Conservation (phyloP, 2,797 vertebrate species). For the Protonibea diacanthus region DNA sequence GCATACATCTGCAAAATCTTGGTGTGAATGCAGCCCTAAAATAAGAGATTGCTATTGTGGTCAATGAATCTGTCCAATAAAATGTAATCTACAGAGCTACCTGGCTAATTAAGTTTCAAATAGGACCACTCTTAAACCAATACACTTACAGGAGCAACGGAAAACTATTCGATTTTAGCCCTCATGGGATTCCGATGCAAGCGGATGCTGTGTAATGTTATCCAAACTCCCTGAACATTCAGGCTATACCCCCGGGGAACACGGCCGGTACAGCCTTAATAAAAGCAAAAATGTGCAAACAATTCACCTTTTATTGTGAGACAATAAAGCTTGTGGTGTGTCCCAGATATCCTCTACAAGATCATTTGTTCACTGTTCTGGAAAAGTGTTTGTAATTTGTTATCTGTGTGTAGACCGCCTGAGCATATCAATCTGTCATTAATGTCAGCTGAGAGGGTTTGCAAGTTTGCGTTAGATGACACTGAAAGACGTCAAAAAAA, state of each 20-base stretch:
- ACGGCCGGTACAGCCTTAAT: slow-evolving; percentile 18
- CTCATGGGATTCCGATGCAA: slow-evolving; percentile 25
- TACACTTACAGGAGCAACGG: slow-evolving; percentile 7
- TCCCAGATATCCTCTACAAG: neutral
- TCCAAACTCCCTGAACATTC: slow-evolving; percentile 19
- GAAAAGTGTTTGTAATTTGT: neutral
- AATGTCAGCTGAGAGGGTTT: slow-evolving; percentile 9
- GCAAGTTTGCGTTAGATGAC: neutral
- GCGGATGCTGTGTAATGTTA: slow-evolving; percentile 15
- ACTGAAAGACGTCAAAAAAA: neutral
- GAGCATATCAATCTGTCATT: neutral
- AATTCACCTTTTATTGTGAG: slow-evolving; percentile 8
- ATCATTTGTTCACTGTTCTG: slow-evolving; percentile 8
- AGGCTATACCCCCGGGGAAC: neutral
- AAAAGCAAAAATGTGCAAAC: slow-evolving; percentile 9
- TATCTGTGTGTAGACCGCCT: neutral
- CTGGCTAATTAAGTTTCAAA: slow-evolving; percentile 38
- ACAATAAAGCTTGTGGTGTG: slow-evolving; percentile 6
- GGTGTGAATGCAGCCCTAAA: neutral
- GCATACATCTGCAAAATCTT: neutral
- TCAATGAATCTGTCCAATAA: slow-evolving; percentile 5
- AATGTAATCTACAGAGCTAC: slow-evolving; percentile 10
- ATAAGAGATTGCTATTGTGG: slow-evolving; percentile 21
- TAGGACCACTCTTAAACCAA: slow-evolving; percentile 1
- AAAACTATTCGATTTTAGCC: slow-evolving; percentile 20